Evolutionary conservation across 2,113 vertebrate genomes (phyloP), one percentile per base, ranked within the genome.

Genomic region (Apaloderma vittatum): DNA sequence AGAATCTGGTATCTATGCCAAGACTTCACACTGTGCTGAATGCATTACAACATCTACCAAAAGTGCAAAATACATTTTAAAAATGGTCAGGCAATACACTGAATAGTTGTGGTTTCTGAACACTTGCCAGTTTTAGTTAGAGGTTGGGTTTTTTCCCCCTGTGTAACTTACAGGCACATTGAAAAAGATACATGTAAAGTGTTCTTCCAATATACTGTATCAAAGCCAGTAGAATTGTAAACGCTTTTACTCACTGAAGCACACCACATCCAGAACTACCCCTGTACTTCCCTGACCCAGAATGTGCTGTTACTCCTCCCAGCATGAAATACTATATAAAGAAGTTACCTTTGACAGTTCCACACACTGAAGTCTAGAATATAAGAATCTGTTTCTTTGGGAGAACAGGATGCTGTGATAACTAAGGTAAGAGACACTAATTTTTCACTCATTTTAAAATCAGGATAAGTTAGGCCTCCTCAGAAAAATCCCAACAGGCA

Each of bases 11-110:
- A 92, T 86, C 85, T 76, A 94, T 57, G 94, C 94, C 96, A 97
- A 95, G 94, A 83, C 93, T 97, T 96, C 95, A 96, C 94, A 87
- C 87, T 96, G 94, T 92, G 90, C 95, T 97, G 96, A 95, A 97
- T 90, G 87, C 91, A 97, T 97, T 97, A 88, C 94, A 96, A 92
- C 86, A 97, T 92, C 74, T 40, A 71, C 94, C 80, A 95, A 97
- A 96, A 98, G 95, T 77, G 95, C 65, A 89, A 97, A 98, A 97
- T 86, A 73, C 85, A 49, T 88, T 97, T 96, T 94, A 68, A 68
- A 93, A 96, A 92, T n/a, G 46, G 59, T 59, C 66, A 87, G 86
- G 82, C 93, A 93, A 94, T 79, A 89, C 61, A 29, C 92, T 93
- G 76, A 94, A 97, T 91, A 97, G n/a, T 32, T n/a, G 36, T 97